Evolutionary conservation across 2,888 invertebrate genomes (phyloP), one percentile per base, ranked within the genome.

Genomic region (Cyclophora punctaria): DNA sequence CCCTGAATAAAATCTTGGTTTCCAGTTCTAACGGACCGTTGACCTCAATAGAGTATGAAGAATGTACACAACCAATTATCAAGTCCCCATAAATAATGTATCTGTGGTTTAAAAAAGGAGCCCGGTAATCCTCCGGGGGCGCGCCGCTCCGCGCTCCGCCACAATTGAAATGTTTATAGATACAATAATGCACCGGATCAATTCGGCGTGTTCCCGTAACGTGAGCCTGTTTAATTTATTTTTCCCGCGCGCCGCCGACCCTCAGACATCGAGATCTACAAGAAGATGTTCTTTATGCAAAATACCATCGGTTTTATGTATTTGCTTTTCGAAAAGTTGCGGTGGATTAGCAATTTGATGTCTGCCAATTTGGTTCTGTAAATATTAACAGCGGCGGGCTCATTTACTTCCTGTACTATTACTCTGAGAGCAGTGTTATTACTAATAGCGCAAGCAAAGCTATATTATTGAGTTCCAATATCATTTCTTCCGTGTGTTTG

Each of bases 81-180:
- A 55, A 60, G 60, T 49, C 48, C 45, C 50, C 51, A 52, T 56
- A 49, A 64, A 60, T 54, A 47, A n/a, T 7, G n/a, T 43, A 20
- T 20, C 20, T 43, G 20, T 20, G 43, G n/a, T 20, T 33, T 33
- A 44, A 5, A 20, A 44, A 44, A 44, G 20, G 34, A 44, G 20
- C 44, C 20, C 44, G 34, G 53, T 58, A 58, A 37, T 37, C 37
- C 37, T 37, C 37, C 37, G 37, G 37, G 37, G 37, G 37, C 37
- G 37, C 37, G 37, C 37, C 4, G 37, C 33, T 3, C 44, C 34
- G 34, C 7, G 20, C 7, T 43, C 42, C 20, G 57, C 69, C 73
- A 70, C 83, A 82, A 84, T 84, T 83, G 83, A 83, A 83, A 85
- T 83, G 82, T 83, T 83, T 83, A 83, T 80, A 81, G 82, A 82